Base-by-base conservation (phyloP, 2,888 invertebrate genomes). In the Plebejus melissa region DNA sequence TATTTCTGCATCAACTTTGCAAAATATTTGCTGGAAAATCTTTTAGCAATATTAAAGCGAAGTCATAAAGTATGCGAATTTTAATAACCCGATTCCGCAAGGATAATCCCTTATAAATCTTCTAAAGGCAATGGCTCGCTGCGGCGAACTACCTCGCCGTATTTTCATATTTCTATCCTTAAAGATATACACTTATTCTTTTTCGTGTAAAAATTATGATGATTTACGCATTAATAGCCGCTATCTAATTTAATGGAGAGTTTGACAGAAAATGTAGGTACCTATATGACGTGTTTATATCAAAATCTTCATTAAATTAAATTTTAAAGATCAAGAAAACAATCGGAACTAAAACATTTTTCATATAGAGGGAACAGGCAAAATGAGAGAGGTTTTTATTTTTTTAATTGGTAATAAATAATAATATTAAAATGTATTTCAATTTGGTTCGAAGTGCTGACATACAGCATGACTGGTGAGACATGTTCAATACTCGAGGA, bases 11-110 rank as follows among this genome's bases (percentile, higher is more conserved):
- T 69, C 22, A 75, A 54, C 69, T 69, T 75, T 75, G 50, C 28
- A 54, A 54, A 69, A 36, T 50, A 50, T 28, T 54, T 75, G 69
- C 50, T n/a, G 69, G 69, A 69, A 75, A 75, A 72, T 72, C 72
- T 72, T 54, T 72, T 72, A 54, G 32, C 72, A 22, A 75, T 75
- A 70, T 75, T 57, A 70, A 75, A 75, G 57, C 69, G 57, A 70
- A 75, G 75, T 70, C 76, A 78, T 77, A 77, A 78, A 77, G 75
- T 76, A 75, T 69, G 75, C 75, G 75, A 75, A 77, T 78, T 77
- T 77, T 78, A 77, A 78, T 78, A 78, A 76, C 78, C 76, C 76
- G 76, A 78, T 77, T 75, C 76, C 77, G 28, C 50, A 75, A 74
- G 75, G 74, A 75, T 76, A 76, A 78, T 77, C 75, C 72, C 72